Evolutionary conservation across 1,140 invertebrate genomes (phyloP).

Genomic region (Drosophila trapezifrons): DNA sequence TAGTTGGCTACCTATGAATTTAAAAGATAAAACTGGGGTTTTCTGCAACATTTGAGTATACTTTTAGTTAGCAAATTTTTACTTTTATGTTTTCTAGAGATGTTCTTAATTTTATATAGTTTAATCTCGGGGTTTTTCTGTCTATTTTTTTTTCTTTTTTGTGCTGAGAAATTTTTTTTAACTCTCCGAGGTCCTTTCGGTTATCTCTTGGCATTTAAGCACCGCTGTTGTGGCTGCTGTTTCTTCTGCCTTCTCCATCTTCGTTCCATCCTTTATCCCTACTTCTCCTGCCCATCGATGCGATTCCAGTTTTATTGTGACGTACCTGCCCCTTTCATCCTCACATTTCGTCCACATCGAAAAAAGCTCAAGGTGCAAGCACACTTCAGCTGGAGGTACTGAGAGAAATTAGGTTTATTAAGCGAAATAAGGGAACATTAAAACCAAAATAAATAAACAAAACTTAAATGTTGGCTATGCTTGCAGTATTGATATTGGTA

Average conservation of each 20-base stretch:
- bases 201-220: slow-evolving; percentile 24
- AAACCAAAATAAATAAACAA: no score
- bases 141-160: slow-evolving; percentile 43
- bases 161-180: slow-evolving; percentile 5
- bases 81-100: no score
- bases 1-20: neutral
- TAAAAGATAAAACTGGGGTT: neutral
- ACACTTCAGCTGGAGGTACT: neutral
- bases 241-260: slow-evolving; percentile 8
- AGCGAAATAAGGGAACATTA: neutral
- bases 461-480: no score
- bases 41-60: no score
- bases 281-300: neutral
- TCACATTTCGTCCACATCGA: slow-evolving; percentile 36
- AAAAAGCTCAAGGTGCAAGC: slow-evolving; percentile 68
- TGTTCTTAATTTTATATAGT: no score
- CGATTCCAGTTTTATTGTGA: slow-evolving; percentile 67
- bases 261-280: slow-evolving; percentile 15
- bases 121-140: neutral
- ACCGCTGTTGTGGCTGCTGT: slow-evolving; percentile 33
- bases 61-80: no score
- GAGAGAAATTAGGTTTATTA: neutral
- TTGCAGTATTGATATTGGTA: no score
- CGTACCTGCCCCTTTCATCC: slow-evolving; percentile 23
- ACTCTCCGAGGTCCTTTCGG: slow-evolving; percentile 3